Conservation (phyloP, 2,888 invertebrate genomes). For the Gymnocheta viridis region DNA sequence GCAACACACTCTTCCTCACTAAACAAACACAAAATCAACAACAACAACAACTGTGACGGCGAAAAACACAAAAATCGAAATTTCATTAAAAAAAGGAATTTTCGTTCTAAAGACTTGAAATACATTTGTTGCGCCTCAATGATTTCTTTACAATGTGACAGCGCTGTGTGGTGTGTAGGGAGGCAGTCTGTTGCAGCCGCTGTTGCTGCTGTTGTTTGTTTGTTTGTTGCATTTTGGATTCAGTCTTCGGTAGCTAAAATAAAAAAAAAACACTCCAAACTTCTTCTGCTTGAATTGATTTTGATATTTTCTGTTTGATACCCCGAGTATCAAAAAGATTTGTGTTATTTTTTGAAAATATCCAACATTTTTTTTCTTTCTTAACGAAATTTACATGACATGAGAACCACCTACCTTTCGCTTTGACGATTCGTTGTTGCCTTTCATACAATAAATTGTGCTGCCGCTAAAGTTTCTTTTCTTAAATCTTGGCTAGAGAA, state of each 20-base stretch:
- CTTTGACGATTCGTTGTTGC: slow-evolving; percentile 29
- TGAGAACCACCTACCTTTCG: slow-evolving; percentile 62
- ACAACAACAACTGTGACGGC: neutral
- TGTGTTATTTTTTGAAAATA: slow-evolving; percentile 40
- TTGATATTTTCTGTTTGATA: slow-evolving; percentile 55
- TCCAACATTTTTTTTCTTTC: slow-evolving; percentile 22
- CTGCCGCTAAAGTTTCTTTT: slow-evolving; percentile 22
- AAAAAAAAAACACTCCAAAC: slow-evolving; percentile 23
- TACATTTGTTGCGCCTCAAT: slow-evolving; percentile 67
- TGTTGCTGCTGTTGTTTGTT: neutral
- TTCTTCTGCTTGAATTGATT: slow-evolving; percentile 65
- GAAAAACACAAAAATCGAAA: slow-evolving; percentile 28
- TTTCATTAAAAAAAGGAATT: neutral
- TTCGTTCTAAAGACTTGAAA: slow-evolving; percentile 24
- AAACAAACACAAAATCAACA: slow-evolving; percentile 11
- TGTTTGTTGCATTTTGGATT: slow-evolving; percentile 1
- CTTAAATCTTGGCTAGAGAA: neutral
- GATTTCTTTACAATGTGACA: slow-evolving; percentile 38
- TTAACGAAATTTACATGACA: slow-evolving; percentile 58
- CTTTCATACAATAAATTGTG: slow-evolving; percentile 19
- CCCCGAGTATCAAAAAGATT: slow-evolving; percentile 56
- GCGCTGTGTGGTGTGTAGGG: neutral
- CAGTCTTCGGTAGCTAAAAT: slow-evolving; percentile 35
- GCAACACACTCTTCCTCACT: slow-evolving; percentile 46
- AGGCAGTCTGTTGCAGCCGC: slow-evolving; percentile 11